Percentiles rank a stretch among this genome's conserved stretches.
These are phyloP conservation scores for Drosophila grimshawi DNA, from an alignment of 1,140 invertebrate species.

Conservation along the genomic window DNA sequence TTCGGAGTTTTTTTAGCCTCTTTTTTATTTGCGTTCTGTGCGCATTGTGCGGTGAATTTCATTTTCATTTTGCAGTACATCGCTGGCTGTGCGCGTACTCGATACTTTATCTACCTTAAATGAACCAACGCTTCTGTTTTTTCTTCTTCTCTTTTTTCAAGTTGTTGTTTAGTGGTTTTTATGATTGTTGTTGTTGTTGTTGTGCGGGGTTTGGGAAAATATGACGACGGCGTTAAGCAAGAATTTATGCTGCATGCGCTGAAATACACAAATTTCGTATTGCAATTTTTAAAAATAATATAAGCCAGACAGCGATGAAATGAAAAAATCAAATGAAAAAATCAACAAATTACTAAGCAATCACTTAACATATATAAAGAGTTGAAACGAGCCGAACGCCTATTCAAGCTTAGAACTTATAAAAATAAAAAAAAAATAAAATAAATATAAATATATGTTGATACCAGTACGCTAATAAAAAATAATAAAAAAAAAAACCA, in stretches of 20 bases:
- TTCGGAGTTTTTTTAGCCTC: conserved; percentile 14
- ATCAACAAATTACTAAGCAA: not conserved
- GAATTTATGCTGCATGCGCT: conserved; percentile 57
- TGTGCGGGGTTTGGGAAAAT: conserved; percentile 51
- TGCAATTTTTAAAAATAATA: conserved; percentile 17
- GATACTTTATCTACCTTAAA: conserved; percentile 57
- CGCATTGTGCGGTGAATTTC: conserved; percentile 43
- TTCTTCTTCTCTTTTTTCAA: conserved; percentile 10
- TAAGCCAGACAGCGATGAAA: not conserved
- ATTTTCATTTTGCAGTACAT: conserved; percentile 31
- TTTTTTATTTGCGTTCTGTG: conserved; percentile 31
- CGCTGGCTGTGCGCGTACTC: conserved; percentile 46
- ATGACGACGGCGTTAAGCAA: conserved; percentile 69
- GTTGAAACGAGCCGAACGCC: not conserved
- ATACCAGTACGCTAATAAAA: too few species aligned
- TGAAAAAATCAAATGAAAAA: conserved; percentile 5
- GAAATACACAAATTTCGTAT: conserved; percentile 13
- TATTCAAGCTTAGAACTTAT: too few species aligned
- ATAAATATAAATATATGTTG: too few species aligned
- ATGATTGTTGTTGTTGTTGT: conserved; percentile 27
- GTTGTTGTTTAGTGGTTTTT: conserved; percentile 30
- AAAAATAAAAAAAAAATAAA: too few species aligned
- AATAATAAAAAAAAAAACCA: not conserved
- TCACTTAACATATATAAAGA: not conserved
- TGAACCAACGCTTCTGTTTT: conserved; percentile 6